Evolutionary conservation across 2,797 vertebrate species (phyloP), one percentile per base, ranked within the genome.

Genomic region (Oryzias dopingdopingensis): DNA sequence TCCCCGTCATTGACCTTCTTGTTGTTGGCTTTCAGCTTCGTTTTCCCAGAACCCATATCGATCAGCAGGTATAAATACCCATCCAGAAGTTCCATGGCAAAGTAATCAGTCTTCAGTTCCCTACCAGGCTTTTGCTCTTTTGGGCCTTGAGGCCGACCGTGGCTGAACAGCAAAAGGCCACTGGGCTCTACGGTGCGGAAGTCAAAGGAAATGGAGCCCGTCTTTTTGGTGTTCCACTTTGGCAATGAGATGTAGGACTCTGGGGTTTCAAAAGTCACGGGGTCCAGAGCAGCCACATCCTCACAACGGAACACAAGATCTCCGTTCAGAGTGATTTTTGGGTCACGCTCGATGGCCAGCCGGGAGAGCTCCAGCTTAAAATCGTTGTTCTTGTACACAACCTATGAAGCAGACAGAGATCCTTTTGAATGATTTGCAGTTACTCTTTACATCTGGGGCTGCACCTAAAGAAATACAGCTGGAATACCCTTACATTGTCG

Each of bases 331-430:
- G 92, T 94, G 91, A 98, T 96, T 72, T 96, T 96, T 0, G 93
- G 90, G 86, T 97, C 95, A 0, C 92, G 93, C 49, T 95, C 94
- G 42, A 95, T 94, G 32, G 96, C 96, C 70, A 97, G 87, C 3
- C 92, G 93, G 0, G 96, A 98, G 1, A 98, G 88, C 72, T 98
- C 96, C 79, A 98, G 89, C 84, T 96, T 96, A 60, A 98, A 96
- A 89, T 98, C 96, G 0, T 96, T 98, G 90, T 98, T 98, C 88
- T 97, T 98, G 81, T 98, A 98, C 40, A 98, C 92, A 58, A 98
- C 96, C 96, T 98, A 52, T 5, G 47, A 26, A 47, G 4, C 8
- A 56, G 2, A 45, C 5, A 52, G 16, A 4, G 53, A 43, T 13
- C n/a, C n/a, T 16, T 2, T 23, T n/a, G 0, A 4, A 24, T 22